These are phyloP conservation scores for Anarsia innoxiella DNA, from an alignment of 2,888 invertebrate genomes.

Conservation along the genomic window DNA sequence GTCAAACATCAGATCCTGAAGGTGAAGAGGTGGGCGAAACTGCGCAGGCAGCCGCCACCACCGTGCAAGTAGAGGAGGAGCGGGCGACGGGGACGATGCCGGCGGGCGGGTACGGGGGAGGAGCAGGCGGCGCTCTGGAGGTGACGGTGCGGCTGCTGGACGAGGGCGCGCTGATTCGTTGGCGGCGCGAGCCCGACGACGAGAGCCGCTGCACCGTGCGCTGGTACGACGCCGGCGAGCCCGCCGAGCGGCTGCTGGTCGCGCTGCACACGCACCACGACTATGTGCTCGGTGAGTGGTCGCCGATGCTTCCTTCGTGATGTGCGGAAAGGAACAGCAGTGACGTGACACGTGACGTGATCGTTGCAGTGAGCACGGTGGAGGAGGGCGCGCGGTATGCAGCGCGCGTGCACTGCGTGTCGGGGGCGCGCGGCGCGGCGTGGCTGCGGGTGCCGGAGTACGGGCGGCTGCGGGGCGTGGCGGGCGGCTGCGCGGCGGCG, in stretches of 20 bases:
- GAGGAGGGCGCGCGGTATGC: slow-evolving; percentile 83
- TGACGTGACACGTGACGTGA: not conserved
- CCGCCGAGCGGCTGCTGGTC: slow-evolving; percentile 77
- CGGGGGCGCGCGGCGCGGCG: slow-evolving; percentile 78
- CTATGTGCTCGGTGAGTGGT: slow-evolving; percentile 70
- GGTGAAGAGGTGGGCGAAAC: slow-evolving; percentile 24
- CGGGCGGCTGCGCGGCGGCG: slow-evolving; percentile 82
- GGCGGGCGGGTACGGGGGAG: slow-evolving; percentile 43
- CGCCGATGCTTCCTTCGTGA: not conserved
- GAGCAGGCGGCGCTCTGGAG: slow-evolving; percentile 79
- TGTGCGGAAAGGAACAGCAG: not conserved
- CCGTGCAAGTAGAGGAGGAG: slow-evolving; percentile 10
- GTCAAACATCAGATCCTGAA: slow-evolving; percentile 21
- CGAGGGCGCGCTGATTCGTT: slow-evolving; percentile 85
- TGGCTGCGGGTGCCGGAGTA: slow-evolving; percentile 81
- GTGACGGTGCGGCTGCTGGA: slow-evolving; percentile 81
- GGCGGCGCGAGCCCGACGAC: slow-evolving; percentile 78
- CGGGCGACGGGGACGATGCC: slow-evolving; percentile 14
- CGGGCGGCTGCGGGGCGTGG: slow-evolving; percentile 80
- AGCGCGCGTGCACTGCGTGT: slow-evolving; percentile 83
- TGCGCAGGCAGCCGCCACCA: slow-evolving; percentile 26
- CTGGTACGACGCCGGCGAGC: slow-evolving; percentile 80
- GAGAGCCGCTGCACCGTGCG: slow-evolving; percentile 79
- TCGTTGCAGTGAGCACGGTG: slow-evolving; percentile 76
- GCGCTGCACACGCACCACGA: slow-evolving; percentile 81